Conservation (phyloP, 2,113 vertebrate species). For the Nannobrachium achirus region DNA sequence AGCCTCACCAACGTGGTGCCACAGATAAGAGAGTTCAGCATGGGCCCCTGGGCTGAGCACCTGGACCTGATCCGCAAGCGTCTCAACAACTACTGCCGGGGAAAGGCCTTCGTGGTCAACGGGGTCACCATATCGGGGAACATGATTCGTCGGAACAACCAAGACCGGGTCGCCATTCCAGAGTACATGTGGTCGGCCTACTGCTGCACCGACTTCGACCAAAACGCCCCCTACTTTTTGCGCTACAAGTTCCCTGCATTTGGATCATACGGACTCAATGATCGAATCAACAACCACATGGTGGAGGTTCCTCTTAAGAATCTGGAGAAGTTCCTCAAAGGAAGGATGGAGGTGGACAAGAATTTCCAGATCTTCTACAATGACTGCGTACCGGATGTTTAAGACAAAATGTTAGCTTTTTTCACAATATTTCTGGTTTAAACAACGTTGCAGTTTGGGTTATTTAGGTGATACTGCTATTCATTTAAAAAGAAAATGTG, state of each 20-base stretch:
- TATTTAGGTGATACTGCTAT: background rate
- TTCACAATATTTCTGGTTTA: background rate
- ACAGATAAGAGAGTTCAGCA: conserved; percentile 75
- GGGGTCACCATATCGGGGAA: conserved; percentile 72
- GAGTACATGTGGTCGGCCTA: conserved; percentile 77
- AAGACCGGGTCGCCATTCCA: conserved; percentile 66
- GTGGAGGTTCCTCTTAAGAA: conserved; percentile 73
- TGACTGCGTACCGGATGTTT: conserved; percentile 70
- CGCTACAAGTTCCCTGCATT: conserved; percentile 78
- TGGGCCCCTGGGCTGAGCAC: conserved; percentile 77
- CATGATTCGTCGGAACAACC: conserved; percentile 71
- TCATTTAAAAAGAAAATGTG: background rate
- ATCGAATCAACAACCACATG: conserved; percentile 70
- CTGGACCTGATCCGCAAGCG: conserved; percentile 71
- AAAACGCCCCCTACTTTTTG: conserved; percentile 72
- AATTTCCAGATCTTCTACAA: conserved; percentile 80
- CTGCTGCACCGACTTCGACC: conserved; percentile 74
- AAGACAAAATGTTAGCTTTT: background rate
- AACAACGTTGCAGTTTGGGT: background rate
- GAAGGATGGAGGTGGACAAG: conserved; percentile 74
- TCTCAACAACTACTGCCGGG: conserved; percentile 77
- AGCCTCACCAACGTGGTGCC: conserved; percentile 76
- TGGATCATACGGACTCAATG: conserved; percentile 70
- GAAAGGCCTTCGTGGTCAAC: conserved; percentile 68
- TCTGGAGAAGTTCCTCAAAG: conserved; percentile 75